These are phyloP conservation scores for Azorinus chamasolen DNA, from an alignment of 2,888 invertebrate species.

Conservation along the genomic window DNA sequence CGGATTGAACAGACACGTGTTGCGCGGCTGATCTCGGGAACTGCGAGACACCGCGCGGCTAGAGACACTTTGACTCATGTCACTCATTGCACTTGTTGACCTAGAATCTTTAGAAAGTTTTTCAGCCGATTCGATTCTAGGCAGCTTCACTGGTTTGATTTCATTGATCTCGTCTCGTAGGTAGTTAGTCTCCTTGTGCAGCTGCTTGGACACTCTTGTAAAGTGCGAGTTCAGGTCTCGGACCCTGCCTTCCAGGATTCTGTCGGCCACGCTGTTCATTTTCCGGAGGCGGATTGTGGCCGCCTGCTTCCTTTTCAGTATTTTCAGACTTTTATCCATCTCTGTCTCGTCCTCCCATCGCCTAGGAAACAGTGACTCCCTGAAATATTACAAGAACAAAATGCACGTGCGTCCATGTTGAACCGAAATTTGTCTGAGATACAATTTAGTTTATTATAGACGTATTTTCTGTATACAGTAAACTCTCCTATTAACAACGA, in stretches of 20 bases:
- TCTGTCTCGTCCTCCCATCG: conserved; percentile 57
- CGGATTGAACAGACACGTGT: conserved; percentile 60
- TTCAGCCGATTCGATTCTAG: conserved; percentile 46
- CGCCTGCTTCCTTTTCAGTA: conserved; percentile 61
- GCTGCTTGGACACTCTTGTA: conserved; percentile 52
- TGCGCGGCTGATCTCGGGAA: conserved; percentile 15
- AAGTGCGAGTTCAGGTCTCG: conserved; percentile 49
- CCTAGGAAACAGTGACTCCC: conserved; percentile 38
- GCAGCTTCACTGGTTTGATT: conserved; percentile 8
- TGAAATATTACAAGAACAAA: conserved; percentile 32
- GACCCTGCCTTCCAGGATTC: conserved; percentile 58
- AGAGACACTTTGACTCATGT: conserved; percentile 8
- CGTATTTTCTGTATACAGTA: too few species aligned
- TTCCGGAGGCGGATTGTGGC: conserved; percentile 63
- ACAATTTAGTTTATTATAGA: too few species aligned
- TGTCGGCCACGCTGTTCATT: conserved; percentile 62
- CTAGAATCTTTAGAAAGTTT: conserved; percentile 50
- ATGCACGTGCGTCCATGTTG: too few species aligned
- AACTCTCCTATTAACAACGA: too few species aligned
- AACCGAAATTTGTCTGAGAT: too few species aligned
- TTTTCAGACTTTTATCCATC: conserved; percentile 64
- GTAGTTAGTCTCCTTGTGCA: conserved; percentile 57
- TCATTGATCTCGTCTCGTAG: conserved; percentile 63
- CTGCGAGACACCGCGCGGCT: conserved; percentile 12
- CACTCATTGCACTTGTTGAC: conserved; percentile 42